phyloP scores from a whole-genome alignment of 2,113 vertebrate genomes.

The Thomomys bottae region DNA sequence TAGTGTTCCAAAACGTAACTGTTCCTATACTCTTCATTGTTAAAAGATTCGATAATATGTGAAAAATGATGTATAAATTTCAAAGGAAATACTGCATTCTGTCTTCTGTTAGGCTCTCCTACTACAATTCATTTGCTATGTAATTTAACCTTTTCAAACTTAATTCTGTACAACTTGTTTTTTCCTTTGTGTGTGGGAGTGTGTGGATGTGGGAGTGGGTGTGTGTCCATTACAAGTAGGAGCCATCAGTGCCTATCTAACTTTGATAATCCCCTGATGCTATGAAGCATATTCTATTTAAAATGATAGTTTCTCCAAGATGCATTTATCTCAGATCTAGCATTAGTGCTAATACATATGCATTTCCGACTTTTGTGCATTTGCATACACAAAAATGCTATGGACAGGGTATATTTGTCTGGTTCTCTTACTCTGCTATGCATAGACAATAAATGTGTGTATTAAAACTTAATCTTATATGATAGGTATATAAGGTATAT shows the following conservation, averaged over 20 bases:
- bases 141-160: neutral
- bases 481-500: neutral
- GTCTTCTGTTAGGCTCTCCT: neutral
- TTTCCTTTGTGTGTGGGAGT: no score
- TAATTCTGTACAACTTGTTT: neutral
- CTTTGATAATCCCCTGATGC: constrained; percentile 1
- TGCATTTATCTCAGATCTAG: neutral
- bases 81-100: neutral
- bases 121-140: neutral
- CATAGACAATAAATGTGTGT: neutral
- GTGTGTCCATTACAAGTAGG: no score
- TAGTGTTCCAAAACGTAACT: accelerated
- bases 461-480: neutral
- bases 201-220: no score
- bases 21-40: neutral
- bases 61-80: neutral
- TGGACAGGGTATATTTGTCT: neutral
- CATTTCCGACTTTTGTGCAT: neutral
- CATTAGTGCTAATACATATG: neutral
- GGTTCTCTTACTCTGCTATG: neutral
- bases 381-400: accelerated
- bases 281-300: neutral
- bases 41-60: neutral
- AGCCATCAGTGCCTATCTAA: neutral
- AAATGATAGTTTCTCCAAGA: neutral